Percentiles rank a stretch among this genome's conserved stretches.
phyloP scores from a whole-genome alignment of 2,797 vertebrate genomes.

The Chromobotia macracanthus region DNA sequence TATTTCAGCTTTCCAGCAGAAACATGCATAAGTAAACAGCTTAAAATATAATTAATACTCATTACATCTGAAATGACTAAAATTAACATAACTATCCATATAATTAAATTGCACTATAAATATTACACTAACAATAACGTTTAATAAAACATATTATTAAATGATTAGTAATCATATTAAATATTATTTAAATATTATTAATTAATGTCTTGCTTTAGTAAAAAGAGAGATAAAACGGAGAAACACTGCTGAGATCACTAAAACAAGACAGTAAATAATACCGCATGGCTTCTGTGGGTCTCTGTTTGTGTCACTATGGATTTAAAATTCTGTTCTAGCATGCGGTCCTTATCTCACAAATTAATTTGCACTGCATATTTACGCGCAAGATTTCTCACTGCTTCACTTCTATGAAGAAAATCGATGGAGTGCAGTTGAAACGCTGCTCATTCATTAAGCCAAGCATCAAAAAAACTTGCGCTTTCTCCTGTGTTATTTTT shows the following conservation, averaged over 20 bases:
- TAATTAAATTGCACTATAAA: no score
- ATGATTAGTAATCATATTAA: no score
- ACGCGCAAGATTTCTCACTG: not conserved
- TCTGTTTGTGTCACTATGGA: not conserved
- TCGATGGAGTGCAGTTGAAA: not conserved
- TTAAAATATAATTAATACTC: no score
- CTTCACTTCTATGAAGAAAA: conserved; percentile 1
- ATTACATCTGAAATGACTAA: no score
- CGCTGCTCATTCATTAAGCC: not conserved
- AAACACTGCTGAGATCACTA: not conserved
- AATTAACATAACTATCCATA: no score
- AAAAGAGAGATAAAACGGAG: not conserved
- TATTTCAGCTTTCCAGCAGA: no score
- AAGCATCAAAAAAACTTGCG: not conserved
- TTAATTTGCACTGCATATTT: not conserved
- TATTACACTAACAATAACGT: no score
- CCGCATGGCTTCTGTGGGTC: not conserved
- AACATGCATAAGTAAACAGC: no score
- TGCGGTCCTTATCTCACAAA: not conserved
- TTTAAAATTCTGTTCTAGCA: not conserved
- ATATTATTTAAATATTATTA: no score
- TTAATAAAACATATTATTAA: no score
- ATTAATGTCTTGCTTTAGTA: no score
- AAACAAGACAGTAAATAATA: not conserved
- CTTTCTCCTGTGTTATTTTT: not conserved